These are phyloP conservation scores for Magallana angulata DNA, from an alignment of 1,140 invertebrate species.

Conservation along the genomic window DNA sequence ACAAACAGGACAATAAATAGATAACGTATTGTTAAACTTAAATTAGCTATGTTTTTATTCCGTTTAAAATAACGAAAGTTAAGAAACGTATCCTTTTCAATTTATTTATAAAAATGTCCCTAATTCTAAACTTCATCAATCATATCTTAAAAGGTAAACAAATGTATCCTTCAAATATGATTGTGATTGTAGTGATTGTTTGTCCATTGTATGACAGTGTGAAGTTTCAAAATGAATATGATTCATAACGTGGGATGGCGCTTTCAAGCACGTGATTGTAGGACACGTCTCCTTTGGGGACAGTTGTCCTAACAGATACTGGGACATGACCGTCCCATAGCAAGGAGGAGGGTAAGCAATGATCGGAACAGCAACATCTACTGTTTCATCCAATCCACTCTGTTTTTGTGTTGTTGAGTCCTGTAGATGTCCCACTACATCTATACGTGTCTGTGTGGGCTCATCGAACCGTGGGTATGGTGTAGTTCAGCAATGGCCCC, in stretches of 20 bases:
- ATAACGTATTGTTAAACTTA: too few species aligned
- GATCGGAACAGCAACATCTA: not conserved
- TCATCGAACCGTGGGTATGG: not conserved
- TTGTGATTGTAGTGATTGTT: not conserved
- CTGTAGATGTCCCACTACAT: not conserved
- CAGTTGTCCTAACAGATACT: not conserved
- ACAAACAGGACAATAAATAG: too few species aligned
- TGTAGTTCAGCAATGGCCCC: not conserved
- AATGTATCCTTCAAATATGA: not conserved
- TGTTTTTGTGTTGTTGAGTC: not conserved
- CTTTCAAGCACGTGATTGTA: not conserved
- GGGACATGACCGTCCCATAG: not conserved
- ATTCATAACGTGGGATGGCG: not conserved
- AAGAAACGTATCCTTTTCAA: too few species aligned
- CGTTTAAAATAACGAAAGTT: too few species aligned
- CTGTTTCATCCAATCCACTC: not conserved
- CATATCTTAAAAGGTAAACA: too few species aligned
- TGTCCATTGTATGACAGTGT: not conserved
- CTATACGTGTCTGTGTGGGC: not conserved
- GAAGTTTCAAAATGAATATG: not conserved
- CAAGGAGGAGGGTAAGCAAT: not conserved
- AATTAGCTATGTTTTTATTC: too few species aligned
- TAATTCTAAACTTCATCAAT: too few species aligned
- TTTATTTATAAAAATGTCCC: too few species aligned
- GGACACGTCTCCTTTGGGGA: not conserved